Base-by-base conservation (phyloP, 1,140 invertebrate species). In the Ostrea edulis region DNA sequence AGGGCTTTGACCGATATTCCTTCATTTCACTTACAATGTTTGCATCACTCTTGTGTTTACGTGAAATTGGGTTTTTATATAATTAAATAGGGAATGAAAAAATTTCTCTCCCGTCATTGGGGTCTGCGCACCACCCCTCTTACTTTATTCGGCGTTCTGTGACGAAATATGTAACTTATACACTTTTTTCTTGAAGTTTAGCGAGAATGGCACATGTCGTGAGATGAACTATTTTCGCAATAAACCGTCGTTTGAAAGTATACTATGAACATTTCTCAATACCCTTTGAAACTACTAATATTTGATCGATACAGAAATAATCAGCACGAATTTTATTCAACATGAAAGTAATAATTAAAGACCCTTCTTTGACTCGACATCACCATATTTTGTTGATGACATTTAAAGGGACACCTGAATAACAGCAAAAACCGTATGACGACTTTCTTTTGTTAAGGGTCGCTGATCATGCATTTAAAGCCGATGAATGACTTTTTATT, bases 331-430 rank as follows among this genome's bases (percentile, higher is more conserved):
- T 62, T 17, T 62, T 17, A 20, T 62, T 62, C 55, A 62, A 62
- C 20, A 62, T 62, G 20, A 62, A 62, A 4, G 55, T 20, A 77
- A 77, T 77, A 25, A 77, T 77, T 77, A 77, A 29, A 77, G 68
- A 77, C 8, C 68, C 11, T 29, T 25, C 29, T 77, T 77, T 77
- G 12, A 29, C 12, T 29, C 14, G 68, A 25, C 35, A 29, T 35
- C 68, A 29, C 25, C 29, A 77, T 77, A 77, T 77, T 7, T 77
- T 25, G 35, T 77, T 77, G 22, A 62, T 77, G 22, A 29, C 29
- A 25, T 77, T 77, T 77, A 77, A 77, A 77, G 35, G 68, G 68
- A 77, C 68, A 77, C 9, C 8, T 77, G 68, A 77, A 77, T 35
- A 25, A 35, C 11, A 17, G n/a, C 25, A 25, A 14, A 65, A 25